phyloP scores from a whole-genome alignment of 1,140 invertebrate species.

The Drosophila bocki region DNA sequence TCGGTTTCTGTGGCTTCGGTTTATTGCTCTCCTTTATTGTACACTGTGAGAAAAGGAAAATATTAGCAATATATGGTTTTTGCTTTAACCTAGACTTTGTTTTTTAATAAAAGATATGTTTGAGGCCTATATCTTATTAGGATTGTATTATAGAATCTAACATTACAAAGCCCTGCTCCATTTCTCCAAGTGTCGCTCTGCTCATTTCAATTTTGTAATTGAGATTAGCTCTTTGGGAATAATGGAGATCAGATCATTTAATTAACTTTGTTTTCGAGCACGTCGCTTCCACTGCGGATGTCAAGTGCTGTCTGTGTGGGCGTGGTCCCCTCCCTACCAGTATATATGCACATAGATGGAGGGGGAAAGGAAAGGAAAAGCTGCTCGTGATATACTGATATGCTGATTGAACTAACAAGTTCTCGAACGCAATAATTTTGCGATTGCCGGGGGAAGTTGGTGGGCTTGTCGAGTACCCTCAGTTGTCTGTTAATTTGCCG shows the following conservation, averaged over 20 bases:
- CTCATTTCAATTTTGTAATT: slow-evolving; percentile 84
- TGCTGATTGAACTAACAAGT: slow-evolving; percentile 59
- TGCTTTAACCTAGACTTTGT: no score
- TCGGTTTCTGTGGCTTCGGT: slow-evolving; percentile 42
- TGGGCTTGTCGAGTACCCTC: slow-evolving; percentile 24
- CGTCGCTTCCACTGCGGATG: slow-evolving; percentile 53
- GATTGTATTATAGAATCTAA: no score
- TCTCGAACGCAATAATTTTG: slow-evolving; percentile 69
- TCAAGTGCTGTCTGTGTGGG: slow-evolving; percentile 56
- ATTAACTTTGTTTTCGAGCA: slow-evolving; percentile 83
- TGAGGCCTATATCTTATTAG: no score
- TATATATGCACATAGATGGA: neutral
- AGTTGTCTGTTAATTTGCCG: slow-evolving; percentile 73
- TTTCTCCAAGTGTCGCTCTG: slow-evolving; percentile 39
- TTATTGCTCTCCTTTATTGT: neutral
- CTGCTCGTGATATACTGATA: slow-evolving; percentile 1
- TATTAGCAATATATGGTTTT: neutral
- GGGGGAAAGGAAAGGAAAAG: no score
- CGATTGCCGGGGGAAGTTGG: slow-evolving; percentile 22
- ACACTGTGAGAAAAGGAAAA: slow-evolving; percentile 6
- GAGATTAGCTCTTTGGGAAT: slow-evolving; percentile 83
- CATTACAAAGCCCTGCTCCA: neutral
- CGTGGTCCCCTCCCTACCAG: slow-evolving; percentile 36
- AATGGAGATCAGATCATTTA: slow-evolving; percentile 85
- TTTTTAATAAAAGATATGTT: no score